Evolutionary conservation across 2,113 vertebrate genomes (phyloP).

Genomic region (Cathartes aura): DNA sequence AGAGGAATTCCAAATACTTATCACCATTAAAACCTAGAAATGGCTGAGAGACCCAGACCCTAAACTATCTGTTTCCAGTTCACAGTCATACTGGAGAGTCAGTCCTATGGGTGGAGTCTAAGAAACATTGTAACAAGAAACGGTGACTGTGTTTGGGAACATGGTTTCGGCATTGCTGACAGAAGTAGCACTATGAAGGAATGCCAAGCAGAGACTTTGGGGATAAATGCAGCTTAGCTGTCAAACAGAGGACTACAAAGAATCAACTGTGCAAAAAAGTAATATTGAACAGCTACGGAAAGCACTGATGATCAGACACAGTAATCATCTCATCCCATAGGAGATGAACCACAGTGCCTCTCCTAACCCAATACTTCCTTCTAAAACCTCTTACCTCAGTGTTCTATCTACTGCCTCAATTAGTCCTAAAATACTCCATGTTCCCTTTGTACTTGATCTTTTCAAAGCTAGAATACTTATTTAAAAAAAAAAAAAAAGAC

Average conservation of each 20-base stretch:
- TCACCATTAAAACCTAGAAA: not conserved
- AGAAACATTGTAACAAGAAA: not conserved
- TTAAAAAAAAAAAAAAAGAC: not conserved
- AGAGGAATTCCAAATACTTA: not conserved
- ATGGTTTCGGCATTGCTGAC: not conserved
- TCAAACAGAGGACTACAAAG: not conserved
- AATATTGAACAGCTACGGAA: not conserved
- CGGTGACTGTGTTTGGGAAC: not conserved
- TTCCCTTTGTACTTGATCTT: not conserved
- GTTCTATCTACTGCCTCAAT: not conserved
- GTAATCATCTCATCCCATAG: not conserved
- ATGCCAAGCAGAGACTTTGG: not conserved
- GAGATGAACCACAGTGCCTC: not conserved
- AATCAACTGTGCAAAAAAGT: not conserved
- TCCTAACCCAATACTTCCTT: not conserved
- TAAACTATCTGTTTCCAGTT: not conserved
- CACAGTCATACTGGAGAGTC: not conserved
- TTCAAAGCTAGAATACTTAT: not conserved
- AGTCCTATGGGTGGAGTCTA: not conserved
- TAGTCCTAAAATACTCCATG: not conserved
- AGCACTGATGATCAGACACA: not conserved
- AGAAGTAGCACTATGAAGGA: not conserved
- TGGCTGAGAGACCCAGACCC: not conserved
- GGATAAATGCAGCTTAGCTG: not conserved
- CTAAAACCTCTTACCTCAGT: not conserved